Evolutionary conservation across 2,113 vertebrate species (phyloP).

Genomic region (Lamprologus callipterus): DNA sequence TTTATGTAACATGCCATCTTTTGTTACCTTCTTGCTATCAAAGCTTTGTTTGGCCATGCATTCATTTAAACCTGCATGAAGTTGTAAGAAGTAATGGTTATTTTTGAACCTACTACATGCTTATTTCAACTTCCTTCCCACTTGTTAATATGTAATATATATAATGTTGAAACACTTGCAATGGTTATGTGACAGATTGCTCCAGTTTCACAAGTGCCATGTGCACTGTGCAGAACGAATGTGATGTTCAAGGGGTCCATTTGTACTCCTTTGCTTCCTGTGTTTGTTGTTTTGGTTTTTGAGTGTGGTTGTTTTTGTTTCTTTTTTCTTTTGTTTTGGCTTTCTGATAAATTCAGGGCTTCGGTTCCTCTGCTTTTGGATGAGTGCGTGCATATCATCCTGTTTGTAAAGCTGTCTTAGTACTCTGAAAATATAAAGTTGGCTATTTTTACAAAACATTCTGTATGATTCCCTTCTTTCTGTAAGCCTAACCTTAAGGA

Average conservation of each 20-base stretch:
- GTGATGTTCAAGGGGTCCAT: conserved; percentile 52
- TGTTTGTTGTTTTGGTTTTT: conserved; percentile 45
- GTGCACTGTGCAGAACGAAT: conserved; percentile 30
- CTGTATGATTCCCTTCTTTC: neutral
- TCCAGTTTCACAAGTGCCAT: conserved; percentile 76
- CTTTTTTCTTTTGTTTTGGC: conserved; percentile 39
- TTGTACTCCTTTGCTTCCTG: conserved; percentile 53
- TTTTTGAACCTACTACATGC: conserved; percentile 24
- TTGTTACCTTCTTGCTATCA: conserved; percentile 71
- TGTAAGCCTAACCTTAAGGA: neutral
- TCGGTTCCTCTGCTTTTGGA: conserved; percentile 40
- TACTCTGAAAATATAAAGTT: conserved; percentile 78
- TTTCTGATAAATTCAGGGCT: neutral
- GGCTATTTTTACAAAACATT: conserved; percentile 74
- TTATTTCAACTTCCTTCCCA: neutral
- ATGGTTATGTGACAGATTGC: conserved; percentile 46
- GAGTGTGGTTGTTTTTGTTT: conserved; percentile 48
- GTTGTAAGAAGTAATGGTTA: conserved; percentile 45
- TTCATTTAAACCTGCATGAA: conserved; percentile 83
- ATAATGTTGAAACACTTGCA: conserved; percentile 18
- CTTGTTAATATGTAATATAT: conserved; percentile 73
- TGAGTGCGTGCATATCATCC: conserved; percentile 89
- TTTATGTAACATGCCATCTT: conserved; percentile 76
- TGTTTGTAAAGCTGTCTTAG: conserved; percentile 93
- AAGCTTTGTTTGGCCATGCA: conserved; percentile 79